Conservation (phyloP, 2,888 invertebrate species). For the Drosophila birchii region DNA sequence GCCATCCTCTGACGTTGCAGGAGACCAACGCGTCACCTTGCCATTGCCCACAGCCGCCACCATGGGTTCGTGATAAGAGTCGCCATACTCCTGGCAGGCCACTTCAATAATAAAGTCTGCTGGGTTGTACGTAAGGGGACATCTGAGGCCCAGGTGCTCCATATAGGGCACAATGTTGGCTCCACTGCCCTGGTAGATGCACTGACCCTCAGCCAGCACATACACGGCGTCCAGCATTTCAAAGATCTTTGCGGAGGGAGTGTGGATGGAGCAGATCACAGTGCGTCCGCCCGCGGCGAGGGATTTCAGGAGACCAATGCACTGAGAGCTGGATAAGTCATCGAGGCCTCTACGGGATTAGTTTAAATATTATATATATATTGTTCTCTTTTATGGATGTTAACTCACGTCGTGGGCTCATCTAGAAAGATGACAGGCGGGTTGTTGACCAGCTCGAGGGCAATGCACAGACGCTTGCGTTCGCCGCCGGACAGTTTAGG, state of each 20-base stretch:
- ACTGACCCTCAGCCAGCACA: conserved; percentile 94
- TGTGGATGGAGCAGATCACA: conserved; percentile 97
- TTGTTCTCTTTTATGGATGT: too few species aligned
- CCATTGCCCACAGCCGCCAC: conserved; percentile 89
- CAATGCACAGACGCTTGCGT: conserved; percentile 95
- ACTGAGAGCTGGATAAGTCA: conserved; percentile 95
- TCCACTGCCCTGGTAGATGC: conserved; percentile 94
- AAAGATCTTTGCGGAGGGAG: conserved; percentile 97
- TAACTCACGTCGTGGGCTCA: conserved; percentile 96
- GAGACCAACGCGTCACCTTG: conserved; percentile 86
- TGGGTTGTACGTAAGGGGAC: conserved; percentile 97
- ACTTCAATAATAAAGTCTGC: conserved; percentile 97
- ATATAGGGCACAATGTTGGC: conserved; percentile 93
- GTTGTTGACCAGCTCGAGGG: conserved; percentile 95
- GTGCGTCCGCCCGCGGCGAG: conserved; percentile 95
- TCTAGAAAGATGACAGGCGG: conserved; percentile 98
- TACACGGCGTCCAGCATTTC: conserved; percentile 96
- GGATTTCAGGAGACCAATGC: conserved; percentile 92
- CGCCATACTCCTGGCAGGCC: conserved; percentile 92
- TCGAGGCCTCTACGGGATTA: conserved; percentile 90
- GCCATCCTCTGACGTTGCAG: conserved; percentile 49
- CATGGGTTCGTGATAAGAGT: conserved; percentile 88
- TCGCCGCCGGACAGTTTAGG: conserved; percentile 95
- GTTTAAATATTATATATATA: not conserved
- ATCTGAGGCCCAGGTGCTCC: conserved; percentile 90